Evolutionary conservation across 1,140 invertebrate species (phyloP).

Genomic region (Callitettix versicolor): DNA sequence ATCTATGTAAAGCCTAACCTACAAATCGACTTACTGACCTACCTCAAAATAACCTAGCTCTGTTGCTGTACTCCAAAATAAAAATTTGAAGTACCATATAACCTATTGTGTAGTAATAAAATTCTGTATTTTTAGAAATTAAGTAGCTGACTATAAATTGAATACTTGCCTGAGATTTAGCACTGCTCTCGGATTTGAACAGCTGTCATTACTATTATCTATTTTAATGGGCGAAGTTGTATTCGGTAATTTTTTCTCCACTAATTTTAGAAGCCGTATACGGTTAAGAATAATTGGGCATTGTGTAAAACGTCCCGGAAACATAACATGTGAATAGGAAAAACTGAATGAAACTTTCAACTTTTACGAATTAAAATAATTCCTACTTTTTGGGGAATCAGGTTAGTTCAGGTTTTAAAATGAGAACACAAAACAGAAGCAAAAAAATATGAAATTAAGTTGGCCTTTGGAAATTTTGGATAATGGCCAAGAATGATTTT

Average conservation of each 20-base stretch:
- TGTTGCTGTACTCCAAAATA: not conserved
- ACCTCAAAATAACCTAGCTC: not conserved
- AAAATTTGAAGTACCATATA: not conserved
- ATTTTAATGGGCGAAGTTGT: not conserved
- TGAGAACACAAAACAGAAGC: too few relatives aligned
- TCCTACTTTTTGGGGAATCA: too few relatives aligned
- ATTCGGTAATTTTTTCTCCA: not conserved
- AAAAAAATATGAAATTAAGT: too few relatives aligned
- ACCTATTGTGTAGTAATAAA: too few relatives aligned
- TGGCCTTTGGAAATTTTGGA: too few relatives aligned
- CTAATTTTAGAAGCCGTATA: conserved; percentile 12
- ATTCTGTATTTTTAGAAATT: not conserved
- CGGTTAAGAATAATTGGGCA: conserved; percentile 4
- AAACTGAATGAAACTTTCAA: not conserved
- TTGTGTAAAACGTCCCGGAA: conserved; percentile 15
- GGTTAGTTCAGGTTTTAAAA: too few relatives aligned
- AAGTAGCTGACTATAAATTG: not conserved
- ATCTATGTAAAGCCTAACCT: not conserved
- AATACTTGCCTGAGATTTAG: not conserved
- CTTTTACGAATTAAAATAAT: too few relatives aligned
- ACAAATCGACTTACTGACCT: not conserved
- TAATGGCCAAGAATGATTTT: too few relatives aligned
- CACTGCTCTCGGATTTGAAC: not conserved
- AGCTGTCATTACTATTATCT: not conserved
- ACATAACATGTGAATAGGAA: conserved; percentile 20